These are phyloP conservation scores for Agonopterix alstromeriana DNA, from an alignment of 2,888 invertebrate genomes.

Conservation along the genomic window DNA sequence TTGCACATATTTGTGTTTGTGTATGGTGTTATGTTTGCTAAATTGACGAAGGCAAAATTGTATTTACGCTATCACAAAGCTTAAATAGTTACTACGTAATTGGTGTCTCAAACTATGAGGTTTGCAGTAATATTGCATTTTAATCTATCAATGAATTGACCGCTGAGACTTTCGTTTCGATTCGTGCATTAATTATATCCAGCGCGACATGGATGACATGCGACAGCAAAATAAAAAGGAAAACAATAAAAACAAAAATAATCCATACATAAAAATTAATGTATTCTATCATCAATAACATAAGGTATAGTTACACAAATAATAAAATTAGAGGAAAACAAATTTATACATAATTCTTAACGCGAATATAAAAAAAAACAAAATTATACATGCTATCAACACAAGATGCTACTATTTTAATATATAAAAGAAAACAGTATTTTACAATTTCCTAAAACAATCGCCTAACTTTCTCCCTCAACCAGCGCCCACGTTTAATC, in stretches of 20 bases:
- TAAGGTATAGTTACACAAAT: constrained; percentile 74
- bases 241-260: constrained; percentile 57
- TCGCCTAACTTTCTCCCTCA: constrained; percentile 33
- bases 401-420: constrained; percentile 50
- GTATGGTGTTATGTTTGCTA: too few species aligned
- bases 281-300: constrained; percentile 76
- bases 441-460: constrained; percentile 70
- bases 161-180: too few species aligned
- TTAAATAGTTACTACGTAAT: too few species aligned
- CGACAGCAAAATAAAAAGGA: constrained; percentile 24
- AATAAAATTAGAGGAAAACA: constrained; percentile 75
- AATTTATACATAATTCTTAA: constrained; percentile 75
- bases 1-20: too few species aligned
- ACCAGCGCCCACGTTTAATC: constrained; percentile 43
- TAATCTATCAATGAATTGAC: too few species aligned
- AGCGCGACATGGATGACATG: too few species aligned
- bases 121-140: neutral
- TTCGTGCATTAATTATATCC: neutral
- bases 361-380: constrained; percentile 68
- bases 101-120: too few species aligned
- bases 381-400: constrained; percentile 72
- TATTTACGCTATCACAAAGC: neutral
- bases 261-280: constrained; percentile 75
- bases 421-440: constrained; percentile 59
- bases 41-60: neutral